phyloP scores from a whole-genome alignment of 2,888 invertebrate genomes.

The Nematopogon swammerdamellus region DNA sequence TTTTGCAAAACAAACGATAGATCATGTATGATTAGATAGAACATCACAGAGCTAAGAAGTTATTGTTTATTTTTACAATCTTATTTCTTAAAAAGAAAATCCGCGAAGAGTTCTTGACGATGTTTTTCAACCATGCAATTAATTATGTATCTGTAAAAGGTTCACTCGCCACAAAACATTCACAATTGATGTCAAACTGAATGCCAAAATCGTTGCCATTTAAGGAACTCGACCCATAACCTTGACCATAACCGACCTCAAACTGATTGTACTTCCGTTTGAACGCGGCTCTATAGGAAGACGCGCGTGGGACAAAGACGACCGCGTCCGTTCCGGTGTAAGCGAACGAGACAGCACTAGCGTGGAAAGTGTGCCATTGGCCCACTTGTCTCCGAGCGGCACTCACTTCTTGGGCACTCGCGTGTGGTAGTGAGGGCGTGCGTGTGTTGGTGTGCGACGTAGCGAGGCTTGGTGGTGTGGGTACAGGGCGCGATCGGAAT shows the following conservation, averaged over 20 bases:
- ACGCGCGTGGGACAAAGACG: slow-evolving; percentile 17
- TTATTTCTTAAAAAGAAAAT: too few species aligned
- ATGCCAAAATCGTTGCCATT: too few species aligned
- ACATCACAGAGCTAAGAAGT: too few species aligned
- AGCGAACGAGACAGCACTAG: slow-evolving; percentile 16
- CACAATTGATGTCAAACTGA: too few species aligned
- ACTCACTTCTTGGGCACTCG: slow-evolving; percentile 9
- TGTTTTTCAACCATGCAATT: too few species aligned
- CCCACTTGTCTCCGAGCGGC: slow-evolving; percentile 19
- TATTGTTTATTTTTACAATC: too few species aligned
- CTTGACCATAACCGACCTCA: slow-evolving; percentile 34
- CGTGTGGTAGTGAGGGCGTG: slow-evolving; percentile 13
- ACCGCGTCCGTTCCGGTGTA: slow-evolving; percentile 12
- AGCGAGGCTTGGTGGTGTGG: too few species aligned
- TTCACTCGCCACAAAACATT: too few species aligned
- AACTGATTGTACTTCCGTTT: slow-evolving; percentile 18
- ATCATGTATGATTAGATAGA: too few species aligned
- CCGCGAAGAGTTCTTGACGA: too few species aligned
- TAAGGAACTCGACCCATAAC: slow-evolving; percentile 20
- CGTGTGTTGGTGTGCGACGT: slow-evolving; percentile 15
- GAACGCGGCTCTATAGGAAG: slow-evolving; percentile 13
- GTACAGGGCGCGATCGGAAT: slow-evolving; percentile 29
- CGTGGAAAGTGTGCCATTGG: slow-evolving; percentile 37
- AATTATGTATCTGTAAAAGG: too few species aligned
- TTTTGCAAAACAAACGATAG: too few species aligned